A percentile compares a stretch with the other conserved stretches of the same genome.
Conservation (phyloP, 2,888 invertebrate genomes). For the Molorchus minor region DNA sequence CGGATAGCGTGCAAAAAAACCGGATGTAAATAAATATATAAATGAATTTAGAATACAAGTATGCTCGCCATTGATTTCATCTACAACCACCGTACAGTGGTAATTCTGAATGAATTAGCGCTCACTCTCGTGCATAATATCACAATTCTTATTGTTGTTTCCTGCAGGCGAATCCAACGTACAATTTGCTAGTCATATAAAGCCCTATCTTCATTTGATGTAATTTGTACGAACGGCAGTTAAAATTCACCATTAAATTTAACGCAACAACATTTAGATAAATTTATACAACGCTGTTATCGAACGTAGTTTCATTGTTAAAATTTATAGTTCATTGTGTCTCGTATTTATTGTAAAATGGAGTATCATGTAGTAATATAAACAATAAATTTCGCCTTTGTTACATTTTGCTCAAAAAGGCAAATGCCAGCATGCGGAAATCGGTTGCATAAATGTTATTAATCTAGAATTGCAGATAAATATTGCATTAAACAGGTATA, state of each 20-base stretch:
- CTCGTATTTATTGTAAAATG: slow-evolving; percentile 24
- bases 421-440: no score
- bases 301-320: slow-evolving; percentile 47
- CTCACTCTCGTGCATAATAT: slow-evolving; percentile 38
- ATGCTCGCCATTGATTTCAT: slow-evolving; percentile 43
- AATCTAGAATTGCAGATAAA: no score
- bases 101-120: slow-evolving; percentile 41
- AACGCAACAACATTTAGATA: slow-evolving; percentile 50
- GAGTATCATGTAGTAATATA: no score
- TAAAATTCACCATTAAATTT: slow-evolving; percentile 48
- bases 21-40: slow-evolving; percentile 42
- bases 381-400: no score
- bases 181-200: slow-evolving; percentile 24
- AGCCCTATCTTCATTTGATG: slow-evolving; percentile 22
- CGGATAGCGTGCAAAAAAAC: slow-evolving; percentile 39
- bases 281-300: slow-evolving; percentile 47
- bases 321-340: slow-evolving; percentile 44
- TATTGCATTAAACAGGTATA: no score
- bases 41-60: slow-evolving; percentile 42
- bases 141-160: slow-evolving; percentile 31
- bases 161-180: slow-evolving; percentile 23
- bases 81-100: slow-evolving; percentile 40
- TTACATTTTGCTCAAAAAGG: no score
- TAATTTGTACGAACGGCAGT: slow-evolving; percentile 28
- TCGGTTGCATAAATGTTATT: no score